Conservation (phyloP, 2,113 vertebrate species). For the Phaethornis superciliosus region DNA sequence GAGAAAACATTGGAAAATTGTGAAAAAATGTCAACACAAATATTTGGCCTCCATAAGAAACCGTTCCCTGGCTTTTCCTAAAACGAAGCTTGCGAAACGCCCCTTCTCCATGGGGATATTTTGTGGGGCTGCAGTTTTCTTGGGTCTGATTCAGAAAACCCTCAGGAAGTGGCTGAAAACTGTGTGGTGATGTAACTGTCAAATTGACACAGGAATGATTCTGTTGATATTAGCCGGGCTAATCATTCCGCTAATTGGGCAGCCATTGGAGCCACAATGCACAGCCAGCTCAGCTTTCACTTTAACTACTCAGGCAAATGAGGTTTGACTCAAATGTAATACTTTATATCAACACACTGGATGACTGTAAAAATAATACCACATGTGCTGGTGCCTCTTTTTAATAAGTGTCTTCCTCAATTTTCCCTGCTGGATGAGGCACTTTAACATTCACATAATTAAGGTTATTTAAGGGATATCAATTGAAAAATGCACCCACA, state of each 20-base stretch:
- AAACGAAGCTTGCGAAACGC: not conserved
- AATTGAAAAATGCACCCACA: constrained; percentile 67
- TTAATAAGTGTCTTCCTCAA: constrained; percentile 87
- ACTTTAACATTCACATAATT: constrained; percentile 71
- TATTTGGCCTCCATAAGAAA: not conserved
- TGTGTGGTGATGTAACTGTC: constrained; percentile 71
- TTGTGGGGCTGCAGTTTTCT: not conserved
- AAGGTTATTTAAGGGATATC: constrained; percentile 78
- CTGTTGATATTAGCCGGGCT: constrained; percentile 82
- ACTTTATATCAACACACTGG: constrained; percentile 83
- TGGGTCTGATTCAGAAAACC: not conserved
- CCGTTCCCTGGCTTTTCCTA: not conserved
- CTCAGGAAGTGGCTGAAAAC: constrained; percentile 58
- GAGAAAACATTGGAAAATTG: not conserved
- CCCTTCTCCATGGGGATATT: not conserved
- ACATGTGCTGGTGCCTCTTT: constrained; percentile 78
- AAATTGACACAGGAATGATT: constrained; percentile 65
- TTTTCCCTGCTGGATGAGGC: constrained; percentile 77
- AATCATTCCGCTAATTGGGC: constrained; percentile 82
- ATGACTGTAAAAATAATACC: constrained; percentile 83
- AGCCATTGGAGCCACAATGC: constrained; percentile 65
- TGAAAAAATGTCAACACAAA: not conserved
- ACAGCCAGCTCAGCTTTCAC: constrained; percentile 77
- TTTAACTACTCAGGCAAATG: constrained; percentile 80
- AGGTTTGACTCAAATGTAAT: constrained; percentile 85